phyloP scores from a whole-genome alignment of 2,797 vertebrate genomes.

The Poecilia velifera region DNA sequence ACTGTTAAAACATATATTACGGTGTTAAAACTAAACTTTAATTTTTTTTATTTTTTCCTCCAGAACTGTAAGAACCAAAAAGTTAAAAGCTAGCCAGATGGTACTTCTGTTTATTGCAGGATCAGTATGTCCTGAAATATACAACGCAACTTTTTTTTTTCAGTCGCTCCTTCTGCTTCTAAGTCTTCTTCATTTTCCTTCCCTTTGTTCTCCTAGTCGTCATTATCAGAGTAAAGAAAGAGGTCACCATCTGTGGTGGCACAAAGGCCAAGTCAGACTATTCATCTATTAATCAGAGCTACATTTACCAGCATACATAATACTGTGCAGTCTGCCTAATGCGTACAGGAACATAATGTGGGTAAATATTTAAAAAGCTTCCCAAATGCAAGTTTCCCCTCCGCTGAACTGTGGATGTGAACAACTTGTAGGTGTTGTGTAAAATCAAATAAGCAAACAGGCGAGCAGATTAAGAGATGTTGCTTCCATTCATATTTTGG shows the following conservation, averaged over 20 bases:
- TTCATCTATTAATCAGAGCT: conserved; percentile 69
- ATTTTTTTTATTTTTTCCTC: neutral
- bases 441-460: conserved; percentile 46
- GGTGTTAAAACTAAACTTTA: neutral
- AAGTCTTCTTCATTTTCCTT: conserved; percentile 13
- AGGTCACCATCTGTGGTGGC: conserved; percentile 77
- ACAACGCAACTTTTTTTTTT: neutral
- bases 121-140: conserved; percentile 28
- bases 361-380: conserved; percentile 66
- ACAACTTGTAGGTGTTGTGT: conserved; percentile 52
- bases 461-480: conserved; percentile 12
- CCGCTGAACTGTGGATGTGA: conserved; percentile 41
- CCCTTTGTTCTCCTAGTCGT: conserved; percentile 16
- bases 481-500: neutral
- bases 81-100: neutral
- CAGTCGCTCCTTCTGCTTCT: conserved; percentile 4
- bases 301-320: conserved; percentile 46
- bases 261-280: conserved; percentile 57
- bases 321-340: conserved; percentile 32
- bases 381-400: conserved; percentile 37
- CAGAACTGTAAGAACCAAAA: neutral
- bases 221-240: conserved; percentile 46
- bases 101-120: conserved; percentile 7
- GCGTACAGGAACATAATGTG: conserved; percentile 50
- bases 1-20: neutral